Evolutionary conservation across 2,888 invertebrate species (phyloP), one percentile per base, ranked within the genome.

Genomic region (Xestia sexstrigata): DNA sequence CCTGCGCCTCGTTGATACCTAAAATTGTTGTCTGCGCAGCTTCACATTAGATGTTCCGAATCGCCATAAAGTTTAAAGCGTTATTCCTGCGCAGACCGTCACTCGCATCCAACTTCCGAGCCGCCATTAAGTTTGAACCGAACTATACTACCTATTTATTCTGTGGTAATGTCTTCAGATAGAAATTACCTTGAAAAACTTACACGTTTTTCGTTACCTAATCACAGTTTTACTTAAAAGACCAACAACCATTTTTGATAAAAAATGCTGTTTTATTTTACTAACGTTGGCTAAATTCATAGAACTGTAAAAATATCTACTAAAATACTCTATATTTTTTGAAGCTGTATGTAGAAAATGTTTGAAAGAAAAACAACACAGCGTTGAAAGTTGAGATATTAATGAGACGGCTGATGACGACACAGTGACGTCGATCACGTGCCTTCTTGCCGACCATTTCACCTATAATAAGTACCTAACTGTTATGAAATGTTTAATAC

Each of bases 341-440:
- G 11, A 26, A 17, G 47, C 26, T 65, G 30, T n/a, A 55, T 55
- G 65, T 72, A 76, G 70, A 71, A 75, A 72, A 52, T 39, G 47
- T 20, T 74, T 74, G 60, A 69, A 71, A 78, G n/a, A 69, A 75
- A 83, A 79, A 74, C 47, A 35, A 52, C 70, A 67, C 71, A 81
- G 79, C 81, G 81, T 85, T 84, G 81, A 82, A 66, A 69, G 81
- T 85, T 84, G 81, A 82, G 68, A 68, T 63, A 47, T 30, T 81
- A 84, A 76, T 81, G 72, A 71, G 67, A 75, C 60, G 49, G 23
- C 63, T 69, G 55, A 70, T 84, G 83, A 85, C 82, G 85, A 79
- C 74, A 72, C 55, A 55, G 78, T 30, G 63, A 69, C 71, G 39
- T 62, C 62, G 77, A 72, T 90, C 90, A 90, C 90, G 89, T 91